A percentile compares a stretch with the other conserved stretches of the same genome.
Conservation (phyloP, 2,797 vertebrate genomes). For the Buceros bicornis region DNA sequence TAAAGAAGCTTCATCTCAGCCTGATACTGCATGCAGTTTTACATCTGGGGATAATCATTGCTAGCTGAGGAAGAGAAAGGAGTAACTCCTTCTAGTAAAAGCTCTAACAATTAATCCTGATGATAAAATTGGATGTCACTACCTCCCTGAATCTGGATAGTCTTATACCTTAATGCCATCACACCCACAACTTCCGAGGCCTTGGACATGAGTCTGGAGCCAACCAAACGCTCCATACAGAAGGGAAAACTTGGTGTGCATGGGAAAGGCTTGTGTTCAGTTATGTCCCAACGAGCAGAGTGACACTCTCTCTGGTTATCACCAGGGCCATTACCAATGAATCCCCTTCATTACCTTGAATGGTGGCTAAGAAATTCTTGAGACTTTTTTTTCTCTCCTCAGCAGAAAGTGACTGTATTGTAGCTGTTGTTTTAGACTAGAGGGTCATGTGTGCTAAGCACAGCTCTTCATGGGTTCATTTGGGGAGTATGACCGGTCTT, state of each 20-base stretch:
- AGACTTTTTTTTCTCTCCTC: neutral
- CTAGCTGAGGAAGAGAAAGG: neutral
- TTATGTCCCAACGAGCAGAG: fast-evolving
- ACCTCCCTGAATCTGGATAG: neutral
- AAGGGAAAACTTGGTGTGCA: neutral
- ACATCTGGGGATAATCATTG: neutral
- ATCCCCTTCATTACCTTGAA: neutral
- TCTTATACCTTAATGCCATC: neutral
- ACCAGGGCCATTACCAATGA: neutral
- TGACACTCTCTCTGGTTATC: neutral
- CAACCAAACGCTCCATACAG: neutral
- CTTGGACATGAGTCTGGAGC: neutral
- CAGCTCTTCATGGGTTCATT: neutral
- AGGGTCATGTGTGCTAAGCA: neutral
- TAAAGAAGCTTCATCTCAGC: neutral
- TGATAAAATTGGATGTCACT: neutral
- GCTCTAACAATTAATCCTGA: neutral
- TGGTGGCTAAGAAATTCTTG: neutral
- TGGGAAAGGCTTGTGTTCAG: neutral
- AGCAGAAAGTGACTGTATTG: neutral
- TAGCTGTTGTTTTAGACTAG: neutral
- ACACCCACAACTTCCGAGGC: neutral
- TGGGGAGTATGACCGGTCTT: neutral
- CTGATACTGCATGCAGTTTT: neutral
- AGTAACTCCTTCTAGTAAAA: neutral